Base-by-base conservation (phyloP, 2,888 invertebrate genomes). In the Troides aeacus region DNA sequence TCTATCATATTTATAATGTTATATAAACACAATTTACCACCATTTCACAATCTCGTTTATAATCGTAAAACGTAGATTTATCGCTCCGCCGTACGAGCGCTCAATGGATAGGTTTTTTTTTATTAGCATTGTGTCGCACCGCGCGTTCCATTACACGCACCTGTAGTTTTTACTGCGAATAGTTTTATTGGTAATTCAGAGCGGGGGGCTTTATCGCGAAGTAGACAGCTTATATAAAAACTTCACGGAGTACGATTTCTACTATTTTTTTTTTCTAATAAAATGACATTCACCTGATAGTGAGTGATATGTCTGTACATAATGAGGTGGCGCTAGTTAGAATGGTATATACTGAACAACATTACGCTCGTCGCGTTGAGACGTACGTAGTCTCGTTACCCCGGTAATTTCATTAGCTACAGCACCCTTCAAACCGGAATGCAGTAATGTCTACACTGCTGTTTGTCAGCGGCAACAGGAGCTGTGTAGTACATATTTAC, bases 61-160 rank as follows among this genome's bases (percentile, higher is more conserved):
- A 64, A 69, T 64, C 69, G 69, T 64, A 64, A 69, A 69, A 42
- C 39, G 21, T 53, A 56, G 64, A 64, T 69, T 69, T 69, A 69
- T 56, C 53, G 61, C 50, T 42, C 18, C 46, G 24, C 6, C 65
- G 69, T 65, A 69, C 62, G 69, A 65, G 64, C 23, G 39, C 17
- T 62, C 65, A 69, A 65, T 69, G 65, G 30, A 69, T 69, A 46
- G 46, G 46, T 46, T 46, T 15, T 46, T 46, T 36, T 64, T 60
- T 60, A 64, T 61, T 56, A 61, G 61, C 64, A 69, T 64, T 69
- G 42, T 61, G 24, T 46, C 63, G 23, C 23, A 56, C 62, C 61
- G 39, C 60, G 56, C 64, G 39, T 65, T 69, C 46, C 64, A 36
- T 23, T 23, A 56, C 65, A 61, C 57, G 69, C 65, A 62, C 56